Percentiles rank a stretch among this genome's conserved stretches.
These are phyloP conservation scores for Orgyia antiqua DNA, from an alignment of 2,888 invertebrate genomes.

Conservation along the genomic window DNA sequence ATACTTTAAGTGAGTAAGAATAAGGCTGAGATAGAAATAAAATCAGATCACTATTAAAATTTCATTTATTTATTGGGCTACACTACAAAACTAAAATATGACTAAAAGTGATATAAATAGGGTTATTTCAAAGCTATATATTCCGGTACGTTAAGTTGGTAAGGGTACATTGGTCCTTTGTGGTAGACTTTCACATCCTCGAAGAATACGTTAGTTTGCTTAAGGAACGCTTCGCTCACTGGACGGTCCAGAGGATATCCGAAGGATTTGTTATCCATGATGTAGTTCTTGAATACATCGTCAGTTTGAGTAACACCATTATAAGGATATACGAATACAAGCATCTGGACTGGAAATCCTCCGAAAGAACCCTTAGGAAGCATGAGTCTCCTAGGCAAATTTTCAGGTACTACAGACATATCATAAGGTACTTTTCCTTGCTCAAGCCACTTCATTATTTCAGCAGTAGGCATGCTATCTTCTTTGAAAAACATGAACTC, in stretches of 20 bases:
- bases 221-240: constrained; percentile 55
- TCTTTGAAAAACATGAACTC: constrained; percentile 80
- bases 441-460: constrained; percentile 77
- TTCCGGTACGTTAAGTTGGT: constrained; percentile 36
- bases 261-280: constrained; percentile 70
- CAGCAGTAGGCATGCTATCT: constrained; percentile 79
- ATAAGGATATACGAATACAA: constrained; percentile 79
- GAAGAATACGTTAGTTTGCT: constrained; percentile 79
- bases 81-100: too few species aligned
- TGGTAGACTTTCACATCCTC: constrained; percentile 77
- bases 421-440: constrained; percentile 73
- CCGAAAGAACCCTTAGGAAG: constrained; percentile 84
- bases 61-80: too few species aligned
- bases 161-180: constrained; percentile 48
- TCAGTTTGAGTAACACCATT: constrained; percentile 50
- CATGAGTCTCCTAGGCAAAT: constrained; percentile 82
- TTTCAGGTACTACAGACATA: constrained; percentile 73
- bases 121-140: constrained; percentile 25
- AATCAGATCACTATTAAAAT: too few species aligned
- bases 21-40: too few species aligned
- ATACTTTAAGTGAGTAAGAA: too few species aligned
- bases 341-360: constrained; percentile 82
- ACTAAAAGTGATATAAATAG: too few species aligned
- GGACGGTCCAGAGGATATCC: constrained; percentile 80
- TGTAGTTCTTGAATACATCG: constrained; percentile 35